These are phyloP conservation scores for Saccostrea echinata DNA, from an alignment of 1,140 invertebrate species.

Conservation along the genomic window DNA sequence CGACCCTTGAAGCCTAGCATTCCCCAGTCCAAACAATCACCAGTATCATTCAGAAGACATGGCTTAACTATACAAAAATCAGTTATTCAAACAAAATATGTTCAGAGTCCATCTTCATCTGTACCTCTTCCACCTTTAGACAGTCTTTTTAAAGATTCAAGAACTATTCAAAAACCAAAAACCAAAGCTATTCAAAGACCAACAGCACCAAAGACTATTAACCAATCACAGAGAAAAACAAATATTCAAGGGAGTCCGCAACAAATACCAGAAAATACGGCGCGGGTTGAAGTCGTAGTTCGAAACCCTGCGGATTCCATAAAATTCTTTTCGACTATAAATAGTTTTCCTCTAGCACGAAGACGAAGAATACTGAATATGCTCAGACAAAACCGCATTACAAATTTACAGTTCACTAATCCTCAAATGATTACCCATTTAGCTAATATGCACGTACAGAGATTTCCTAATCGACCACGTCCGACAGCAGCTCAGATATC, in stretches of 20 bases:
- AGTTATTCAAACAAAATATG: not conserved
- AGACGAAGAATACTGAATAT: slow-evolving; percentile 7
- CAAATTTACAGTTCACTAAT: slow-evolving; percentile 6
- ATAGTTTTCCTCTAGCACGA: slow-evolving; percentile 6
- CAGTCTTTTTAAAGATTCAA: not conserved
- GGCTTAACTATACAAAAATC: not conserved
- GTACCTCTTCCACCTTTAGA: not conserved
- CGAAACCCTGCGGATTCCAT: not conserved
- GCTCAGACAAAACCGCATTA: slow-evolving; percentile 6
- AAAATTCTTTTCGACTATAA: slow-evolving; percentile 18
- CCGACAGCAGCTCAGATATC: not conserved
- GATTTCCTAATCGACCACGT: not conserved
- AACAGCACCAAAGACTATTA: not conserved
- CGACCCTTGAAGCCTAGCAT: not conserved
- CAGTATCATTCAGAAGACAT: slow-evolving; percentile 1
- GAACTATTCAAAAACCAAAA: not conserved
- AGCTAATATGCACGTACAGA: not conserved
- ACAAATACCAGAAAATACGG: not conserved
- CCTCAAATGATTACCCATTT: not conserved
- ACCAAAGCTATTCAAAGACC: not conserved
- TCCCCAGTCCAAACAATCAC: not conserved
- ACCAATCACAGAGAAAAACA: not conserved
- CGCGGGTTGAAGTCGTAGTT: slow-evolving; percentile 8
- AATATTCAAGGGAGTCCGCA: not conserved
- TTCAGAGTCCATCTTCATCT: not conserved